Base-by-base conservation (phyloP, 2,888 invertebrate genomes). In the Drosophila differens region DNA sequence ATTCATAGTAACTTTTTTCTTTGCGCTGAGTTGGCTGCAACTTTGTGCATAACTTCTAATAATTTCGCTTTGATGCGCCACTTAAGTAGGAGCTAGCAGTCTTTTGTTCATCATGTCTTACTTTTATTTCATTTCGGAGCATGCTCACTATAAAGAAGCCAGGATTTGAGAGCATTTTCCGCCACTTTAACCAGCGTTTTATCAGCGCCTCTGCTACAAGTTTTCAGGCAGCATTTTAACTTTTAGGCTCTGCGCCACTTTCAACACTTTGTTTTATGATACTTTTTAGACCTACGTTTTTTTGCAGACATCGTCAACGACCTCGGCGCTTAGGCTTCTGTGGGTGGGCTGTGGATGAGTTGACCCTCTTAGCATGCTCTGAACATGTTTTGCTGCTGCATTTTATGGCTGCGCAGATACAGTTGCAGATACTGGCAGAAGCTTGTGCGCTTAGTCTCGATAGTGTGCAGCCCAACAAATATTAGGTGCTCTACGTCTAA, bases 251-350 rank as follows among this genome's bases (percentile, higher is more conserved):
- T 86, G 79, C 62, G 71, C 72, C 76, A 84, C 70, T 79, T 87
- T 77, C 72, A 80, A 82, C 82, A 80, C 70, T 76, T 79, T 89
- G 87, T 73, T 82, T 89, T 85, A 87, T 84, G 87, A 64, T 61
- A 59, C 39, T 58, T 63, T 47, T 51, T 53, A 41, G 30, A 41
- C 16, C 41, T 0, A 22, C 9, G 22, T 53, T 57, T 37, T 49
- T 51, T 37, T 71, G 60, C 61, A 30, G 30, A 37, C 39, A 51
- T 44, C 30, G 59, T 62, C 67, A 58, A 49, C 39, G 57, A 52
- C 47, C 54, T 55, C 49, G 59, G 3, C 33, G 22, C 19, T 51
- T 35, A 22, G 47, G 25, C 49, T 32, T 16, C 35, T 22, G 35
- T 2, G 30, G 35, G 37, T 28, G 58, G n/a, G 19, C 19, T 12